Conservation (phyloP, 1,140 invertebrate genomes). For the Pseudomyrmex cubaensis region DNA sequence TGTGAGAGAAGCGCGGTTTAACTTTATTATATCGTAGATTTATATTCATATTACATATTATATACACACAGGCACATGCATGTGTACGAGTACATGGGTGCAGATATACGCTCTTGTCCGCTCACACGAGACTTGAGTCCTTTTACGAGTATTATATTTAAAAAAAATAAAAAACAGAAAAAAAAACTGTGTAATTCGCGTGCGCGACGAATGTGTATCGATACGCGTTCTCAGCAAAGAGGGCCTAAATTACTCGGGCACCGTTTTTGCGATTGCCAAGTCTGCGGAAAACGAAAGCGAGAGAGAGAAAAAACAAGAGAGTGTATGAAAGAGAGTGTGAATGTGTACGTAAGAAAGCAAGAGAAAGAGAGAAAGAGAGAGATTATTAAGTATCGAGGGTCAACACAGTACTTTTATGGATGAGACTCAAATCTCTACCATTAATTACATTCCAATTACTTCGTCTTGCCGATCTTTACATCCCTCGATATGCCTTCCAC, state of each 20-base stretch:
- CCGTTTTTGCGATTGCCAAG: constrained; percentile 64
- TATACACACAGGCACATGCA: background rate
- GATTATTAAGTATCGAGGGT: constrained; percentile 47
- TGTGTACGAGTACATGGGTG: background rate
- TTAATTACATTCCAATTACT: constrained; percentile 66
- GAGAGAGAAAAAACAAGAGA: background rate
- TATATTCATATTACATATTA: constrained; percentile 36
- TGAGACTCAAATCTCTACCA: constrained; percentile 26
- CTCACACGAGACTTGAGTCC: constrained; percentile 32
- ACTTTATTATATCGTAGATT: constrained; percentile 52
- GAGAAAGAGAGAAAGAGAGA: constrained; percentile 8
- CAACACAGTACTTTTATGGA: constrained; percentile 59
- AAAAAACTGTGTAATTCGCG: constrained; percentile 33
- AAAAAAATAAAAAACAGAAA: background rate
- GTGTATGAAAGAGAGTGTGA: constrained; percentile 12
- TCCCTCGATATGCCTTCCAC: background rate
- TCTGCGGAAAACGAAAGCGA: constrained; percentile 28
- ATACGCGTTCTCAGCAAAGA: constrained; percentile 37
- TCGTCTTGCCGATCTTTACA: constrained; percentile 24
- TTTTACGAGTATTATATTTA: constrained; percentile 61
- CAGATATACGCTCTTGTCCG: constrained; percentile 32
- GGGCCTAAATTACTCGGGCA: constrained; percentile 67
- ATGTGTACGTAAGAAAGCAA: background rate
- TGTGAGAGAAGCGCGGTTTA: constrained; percentile 23
- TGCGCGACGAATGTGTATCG: constrained; percentile 23